phyloP scores from a whole-genome alignment of 2,888 invertebrate genomes.

The Lapara coniferarum region DNA sequence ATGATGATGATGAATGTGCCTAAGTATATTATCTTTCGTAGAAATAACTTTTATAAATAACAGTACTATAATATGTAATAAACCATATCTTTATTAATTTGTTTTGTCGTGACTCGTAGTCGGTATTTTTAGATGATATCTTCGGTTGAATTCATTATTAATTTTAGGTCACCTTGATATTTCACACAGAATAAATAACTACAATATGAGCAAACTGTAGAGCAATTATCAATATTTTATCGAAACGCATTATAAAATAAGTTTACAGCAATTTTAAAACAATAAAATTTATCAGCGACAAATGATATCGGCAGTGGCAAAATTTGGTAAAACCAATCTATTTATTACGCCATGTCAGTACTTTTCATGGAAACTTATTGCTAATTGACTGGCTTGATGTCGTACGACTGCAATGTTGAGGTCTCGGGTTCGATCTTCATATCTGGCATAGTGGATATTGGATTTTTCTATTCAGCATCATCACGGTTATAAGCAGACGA shows the following conservation, averaged over 20 bases:
- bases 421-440: too few relatives aligned
- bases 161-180: not conserved
- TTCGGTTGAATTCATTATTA: not conserved
- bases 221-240: conserved; percentile 11
- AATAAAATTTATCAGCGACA: conserved; percentile 23
- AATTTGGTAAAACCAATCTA: not conserved
- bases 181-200: not conserved
- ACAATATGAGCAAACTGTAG: not conserved
- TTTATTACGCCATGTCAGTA: not conserved
- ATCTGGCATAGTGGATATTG: too few relatives aligned
- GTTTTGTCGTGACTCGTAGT: not conserved
- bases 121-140: not conserved
- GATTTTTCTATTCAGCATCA: too few relatives aligned
- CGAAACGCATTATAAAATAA: conserved; percentile 17
- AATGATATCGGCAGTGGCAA: not conserved
- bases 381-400: too few relatives aligned
- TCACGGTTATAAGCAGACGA: too few relatives aligned
- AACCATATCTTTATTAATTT: conserved; percentile 3
- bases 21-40: not conserved
- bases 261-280: conserved; percentile 27
- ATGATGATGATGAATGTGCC: too few relatives aligned
- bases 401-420: too few relatives aligned
- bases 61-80: too few relatives aligned
- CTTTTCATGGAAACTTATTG: too few relatives aligned
- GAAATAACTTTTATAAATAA: not conserved